Evolutionary conservation across 1,140 invertebrate genomes (phyloP).

Genomic region (Delia radicum): DNA sequence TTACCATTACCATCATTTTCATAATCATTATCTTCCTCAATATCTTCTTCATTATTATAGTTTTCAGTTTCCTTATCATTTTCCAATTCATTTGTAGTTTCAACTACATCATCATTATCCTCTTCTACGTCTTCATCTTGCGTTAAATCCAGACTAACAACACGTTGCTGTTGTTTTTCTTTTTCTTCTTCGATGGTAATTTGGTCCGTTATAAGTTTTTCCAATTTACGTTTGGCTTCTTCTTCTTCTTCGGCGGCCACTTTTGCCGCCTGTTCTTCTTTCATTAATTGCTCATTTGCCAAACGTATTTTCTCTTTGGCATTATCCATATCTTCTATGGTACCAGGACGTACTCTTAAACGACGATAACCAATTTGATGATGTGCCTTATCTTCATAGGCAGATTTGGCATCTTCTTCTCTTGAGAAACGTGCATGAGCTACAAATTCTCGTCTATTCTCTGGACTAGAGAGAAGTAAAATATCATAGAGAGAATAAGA

Average conservation of each 20-base stretch:
- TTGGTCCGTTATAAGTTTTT: not conserved
- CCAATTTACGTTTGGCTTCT: constrained; percentile 25
- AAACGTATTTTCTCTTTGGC: constrained; percentile 56
- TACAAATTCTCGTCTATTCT: constrained; percentile 60
- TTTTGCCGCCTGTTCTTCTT: constrained; percentile 46
- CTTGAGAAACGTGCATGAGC: constrained; percentile 76
- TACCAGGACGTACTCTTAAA: constrained; percentile 59
- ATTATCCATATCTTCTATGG: constrained; percentile 59
- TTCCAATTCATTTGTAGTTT: not conserved
- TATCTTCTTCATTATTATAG: not conserved
- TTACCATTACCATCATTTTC: not conserved
- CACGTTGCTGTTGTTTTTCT: not conserved
- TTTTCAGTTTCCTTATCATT: not conserved
- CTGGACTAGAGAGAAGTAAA: constrained; percentile 63
- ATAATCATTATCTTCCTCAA: not conserved
- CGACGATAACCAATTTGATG: constrained; percentile 62
- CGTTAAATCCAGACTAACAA: not conserved
- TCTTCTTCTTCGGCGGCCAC: constrained; percentile 27
- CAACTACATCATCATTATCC: not conserved
- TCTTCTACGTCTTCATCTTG: constrained; percentile 33
- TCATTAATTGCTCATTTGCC: constrained; percentile 52
- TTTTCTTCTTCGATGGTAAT: constrained; percentile 1
- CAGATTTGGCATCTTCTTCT: constrained; percentile 66
- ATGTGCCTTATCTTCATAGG: constrained; percentile 59
- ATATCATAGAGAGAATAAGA: constrained; percentile 72